These are phyloP conservation scores for Rhinatrema bivittatum DNA, from an alignment of 2,797 vertebrate genomes.

Conservation along the genomic window DNA sequence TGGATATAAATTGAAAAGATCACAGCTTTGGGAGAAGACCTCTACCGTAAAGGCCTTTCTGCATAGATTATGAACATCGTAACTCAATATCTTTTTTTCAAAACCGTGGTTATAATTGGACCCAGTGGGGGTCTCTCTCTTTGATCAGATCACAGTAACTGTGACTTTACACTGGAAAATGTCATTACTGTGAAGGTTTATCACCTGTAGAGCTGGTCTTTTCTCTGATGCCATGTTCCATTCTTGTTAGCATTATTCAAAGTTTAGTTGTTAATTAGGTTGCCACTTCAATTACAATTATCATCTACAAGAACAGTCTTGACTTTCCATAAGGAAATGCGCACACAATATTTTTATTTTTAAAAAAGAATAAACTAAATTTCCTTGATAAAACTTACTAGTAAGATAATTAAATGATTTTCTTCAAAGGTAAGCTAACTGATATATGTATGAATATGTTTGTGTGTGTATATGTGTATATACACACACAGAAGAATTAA, in stretches of 20 bases:
- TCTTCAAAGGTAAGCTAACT: neutral
- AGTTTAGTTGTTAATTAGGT: conserved; percentile 89
- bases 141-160: conserved; percentile 95
- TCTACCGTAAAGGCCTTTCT: conserved; percentile 82
- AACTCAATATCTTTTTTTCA: conserved; percentile 79
- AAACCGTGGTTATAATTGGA: conserved; percentile 96
- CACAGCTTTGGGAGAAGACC: conserved; percentile 88
- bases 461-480: too few relatives aligned
- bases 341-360: conserved; percentile 22
- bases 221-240: conserved; percentile 81
- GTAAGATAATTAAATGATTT: neutral
- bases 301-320: conserved; percentile 61
- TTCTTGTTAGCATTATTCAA: conserved; percentile 91
- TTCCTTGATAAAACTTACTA: conserved; percentile 7
- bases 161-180: conserved; percentile 98
- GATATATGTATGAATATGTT: too few relatives aligned
- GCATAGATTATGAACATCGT: conserved; percentile 88
- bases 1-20: conserved; percentile 94
- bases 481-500: too few relatives aligned
- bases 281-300: conserved; percentile 77
- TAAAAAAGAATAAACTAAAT: conserved; percentile 8
- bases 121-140: conserved; percentile 91
- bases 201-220: conserved; percentile 97
- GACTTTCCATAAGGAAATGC: conserved; percentile 41
- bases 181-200: conserved; percentile 95